Conservation (phyloP, 2,113 vertebrate genomes). For the Malurus elegans region DNA sequence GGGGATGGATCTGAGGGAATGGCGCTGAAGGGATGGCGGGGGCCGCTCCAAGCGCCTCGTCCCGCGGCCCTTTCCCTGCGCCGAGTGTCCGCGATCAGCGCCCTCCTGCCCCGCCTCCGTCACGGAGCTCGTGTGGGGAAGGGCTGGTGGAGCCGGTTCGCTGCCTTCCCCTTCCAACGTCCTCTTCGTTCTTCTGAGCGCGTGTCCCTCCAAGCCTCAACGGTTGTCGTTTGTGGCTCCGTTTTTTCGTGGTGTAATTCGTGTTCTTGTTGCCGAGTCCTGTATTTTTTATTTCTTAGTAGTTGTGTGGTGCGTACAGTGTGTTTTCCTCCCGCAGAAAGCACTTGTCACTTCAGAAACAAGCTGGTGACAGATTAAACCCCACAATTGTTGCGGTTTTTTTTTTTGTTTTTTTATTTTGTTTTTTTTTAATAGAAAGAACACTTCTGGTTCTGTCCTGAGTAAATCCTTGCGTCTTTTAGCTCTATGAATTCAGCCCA, state of each 20-base stretch:
- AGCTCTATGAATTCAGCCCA: background rate
- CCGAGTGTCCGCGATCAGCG: background rate
- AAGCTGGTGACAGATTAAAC: background rate
- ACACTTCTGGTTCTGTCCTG: background rate
- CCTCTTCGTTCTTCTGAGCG: background rate
- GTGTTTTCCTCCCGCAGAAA: background rate
- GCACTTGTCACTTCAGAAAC: background rate
- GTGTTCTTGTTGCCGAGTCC: background rate
- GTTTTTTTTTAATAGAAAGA: fast-evolving
- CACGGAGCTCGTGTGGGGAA: background rate
- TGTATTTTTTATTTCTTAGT: background rate
- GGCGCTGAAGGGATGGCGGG: fast-evolving
- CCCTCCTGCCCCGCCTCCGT: background rate
- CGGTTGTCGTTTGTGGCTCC: background rate
- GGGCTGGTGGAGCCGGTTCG: background rate
- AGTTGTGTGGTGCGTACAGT: fast-evolving
- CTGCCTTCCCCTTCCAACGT: fast-evolving
- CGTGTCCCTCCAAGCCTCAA: background rate
- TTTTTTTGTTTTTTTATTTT: background rate
- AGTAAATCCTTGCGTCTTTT: background rate
- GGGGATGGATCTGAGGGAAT: background rate
- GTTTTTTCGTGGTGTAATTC: background rate
- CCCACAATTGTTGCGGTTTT: fast-evolving
- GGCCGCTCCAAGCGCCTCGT: background rate
- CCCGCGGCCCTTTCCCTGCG: background rate